Conservation (phyloP, 2,797 vertebrate species). For the Peromyscus attwateri region DNA sequence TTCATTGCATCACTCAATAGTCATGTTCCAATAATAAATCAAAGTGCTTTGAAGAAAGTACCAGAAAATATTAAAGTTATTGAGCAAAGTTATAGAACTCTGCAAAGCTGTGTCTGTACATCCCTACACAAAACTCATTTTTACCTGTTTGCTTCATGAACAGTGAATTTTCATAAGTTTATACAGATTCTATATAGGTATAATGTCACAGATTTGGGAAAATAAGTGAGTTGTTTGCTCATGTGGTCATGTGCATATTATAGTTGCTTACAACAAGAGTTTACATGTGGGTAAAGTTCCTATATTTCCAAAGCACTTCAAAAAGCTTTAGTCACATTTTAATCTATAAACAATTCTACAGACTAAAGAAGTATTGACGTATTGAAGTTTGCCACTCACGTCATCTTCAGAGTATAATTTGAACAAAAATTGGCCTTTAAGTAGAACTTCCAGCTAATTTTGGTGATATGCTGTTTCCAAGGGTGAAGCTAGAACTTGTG, state of each 20-base stretch:
- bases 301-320: conserved; percentile 5
- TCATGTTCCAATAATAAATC: conserved; percentile 42
- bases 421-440: background rate
- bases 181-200: background rate
- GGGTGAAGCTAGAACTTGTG: background rate
- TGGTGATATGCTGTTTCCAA: conserved; percentile 6
- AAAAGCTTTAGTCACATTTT: conserved; percentile 37
- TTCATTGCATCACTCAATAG: conserved; percentile 1
- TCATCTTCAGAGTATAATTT: background rate
- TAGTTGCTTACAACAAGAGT: background rate
- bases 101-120: conserved; percentile 17
- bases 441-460: conserved; percentile 35
- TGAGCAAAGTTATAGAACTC: conserved; percentile 17
- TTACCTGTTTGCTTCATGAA: background rate
- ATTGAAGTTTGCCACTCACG: conserved; percentile 1
- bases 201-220: background rate
- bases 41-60: conserved; percentile 44
- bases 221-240: conserved; percentile 8
- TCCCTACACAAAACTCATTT: background rate
- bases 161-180: background rate
- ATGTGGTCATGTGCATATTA: background rate
- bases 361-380: background rate
- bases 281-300: background rate
- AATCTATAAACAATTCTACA: background rate
- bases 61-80: conserved; percentile 13